These are phyloP conservation scores for Drosophila ambigua DNA, from an alignment of 1,140 invertebrate species.

Conservation along the genomic window DNA sequence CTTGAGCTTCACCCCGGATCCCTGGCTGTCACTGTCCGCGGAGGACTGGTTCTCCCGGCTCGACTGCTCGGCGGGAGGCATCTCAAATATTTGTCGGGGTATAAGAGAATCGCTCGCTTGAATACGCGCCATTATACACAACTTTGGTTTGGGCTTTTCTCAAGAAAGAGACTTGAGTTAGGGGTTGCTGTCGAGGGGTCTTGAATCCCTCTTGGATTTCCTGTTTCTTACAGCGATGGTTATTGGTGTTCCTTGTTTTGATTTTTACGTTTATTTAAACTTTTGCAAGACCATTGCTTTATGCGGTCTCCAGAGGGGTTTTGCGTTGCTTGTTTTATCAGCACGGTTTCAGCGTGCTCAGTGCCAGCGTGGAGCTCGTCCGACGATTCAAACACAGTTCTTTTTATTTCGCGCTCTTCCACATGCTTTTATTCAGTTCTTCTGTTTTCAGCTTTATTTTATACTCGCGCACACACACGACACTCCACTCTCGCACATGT, in stretches of 20 bases:
- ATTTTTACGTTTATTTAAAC: conserved; percentile 1
- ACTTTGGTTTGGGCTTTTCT: neutral
- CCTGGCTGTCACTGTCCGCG: conserved; percentile 72
- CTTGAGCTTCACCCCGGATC: conserved; percentile 88
- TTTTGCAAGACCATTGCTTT: conserved; percentile 31
- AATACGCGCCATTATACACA: conserved; percentile 72
- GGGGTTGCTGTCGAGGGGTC: neutral
- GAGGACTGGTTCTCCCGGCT: conserved; percentile 55
- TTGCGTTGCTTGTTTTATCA: conserved; percentile 9
- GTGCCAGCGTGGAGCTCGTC: conserved; percentile 63
- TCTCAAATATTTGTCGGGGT: conserved; percentile 76
- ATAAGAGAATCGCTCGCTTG: conserved; percentile 72
- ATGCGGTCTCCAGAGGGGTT: conserved; percentile 11
- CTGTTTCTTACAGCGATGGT: no score
- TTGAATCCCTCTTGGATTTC: no score
- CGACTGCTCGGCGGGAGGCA: conserved; percentile 37
- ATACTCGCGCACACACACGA: conserved; percentile 11
- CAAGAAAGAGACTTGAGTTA: neutral
- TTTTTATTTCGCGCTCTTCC: conserved; percentile 48
- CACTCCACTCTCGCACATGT: no score
- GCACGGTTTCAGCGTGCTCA: conserved; percentile 30
- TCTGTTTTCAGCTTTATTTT: conserved; percentile 21
- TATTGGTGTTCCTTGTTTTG: neutral
- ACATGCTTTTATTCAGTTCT: conserved; percentile 48
- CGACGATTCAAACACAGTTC: conserved; percentile 56